Evolutionary conservation across 1,140 invertebrate species (phyloP), one percentile per base, ranked within the genome.

Genomic region (Coptotermes formosanus): DNA sequence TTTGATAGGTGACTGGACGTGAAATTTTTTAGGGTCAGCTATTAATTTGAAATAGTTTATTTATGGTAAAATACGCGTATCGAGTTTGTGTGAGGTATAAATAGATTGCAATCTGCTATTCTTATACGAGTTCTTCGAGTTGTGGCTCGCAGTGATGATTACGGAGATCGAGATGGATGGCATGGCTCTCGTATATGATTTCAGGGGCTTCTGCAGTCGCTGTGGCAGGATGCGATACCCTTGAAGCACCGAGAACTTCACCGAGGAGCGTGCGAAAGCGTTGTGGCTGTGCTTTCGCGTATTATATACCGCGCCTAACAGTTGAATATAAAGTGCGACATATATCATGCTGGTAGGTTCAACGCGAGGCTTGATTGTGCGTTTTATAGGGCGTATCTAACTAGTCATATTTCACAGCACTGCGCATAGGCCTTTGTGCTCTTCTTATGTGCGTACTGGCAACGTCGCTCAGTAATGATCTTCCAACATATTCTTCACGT

Each of bases 41-140:
- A 83, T 83, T 83, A 83, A 83, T 83, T 83, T 83, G 23, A 83
- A 44, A 43, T 83, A 83, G 82, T 48, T 48, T 83, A 83, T 83
- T 83, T 83, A 6, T 83, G 21, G 59, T 21, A 48, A 48, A n/a
- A 8, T n/a, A 19, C 21, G 25, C 25, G 59, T n/a, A 21, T 8
- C 12, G 16, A 64, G 59, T 12, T 64, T 64, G 21, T 64, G 59
- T 64, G 38, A 64, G 59, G 59, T 64, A 64, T 64, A 64, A 64
- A 64, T 64, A 64, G 14, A 23, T 19, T 19, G 21, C 25, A 23
- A 23, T 7, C 16, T 64, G 59, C 59, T 64, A 21, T 19, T 48
- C 14, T 16, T 48, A 48, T 48, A 9, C 45, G 45, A 48, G 45
- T 48, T 48, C 11, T 48, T 48, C 7, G 45, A 48, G 7, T 9